Percentiles rank a stretch among this genome's conserved stretches.
phyloP scores from a whole-genome alignment of 2,113 vertebrate genomes.

The Actenoides hombroni region DNA sequence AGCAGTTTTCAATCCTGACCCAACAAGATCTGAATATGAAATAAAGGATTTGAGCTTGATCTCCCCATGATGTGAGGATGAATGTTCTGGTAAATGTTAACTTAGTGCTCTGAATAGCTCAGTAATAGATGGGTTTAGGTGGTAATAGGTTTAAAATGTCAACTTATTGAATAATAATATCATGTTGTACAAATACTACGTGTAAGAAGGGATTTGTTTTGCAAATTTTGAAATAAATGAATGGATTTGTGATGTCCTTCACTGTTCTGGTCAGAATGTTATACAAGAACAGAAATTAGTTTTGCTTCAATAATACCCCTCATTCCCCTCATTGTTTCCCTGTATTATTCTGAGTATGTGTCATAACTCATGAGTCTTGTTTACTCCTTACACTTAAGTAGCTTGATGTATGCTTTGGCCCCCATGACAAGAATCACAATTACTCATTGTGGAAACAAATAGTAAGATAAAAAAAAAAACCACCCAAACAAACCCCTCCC shows the following conservation, averaged over 20 bases:
- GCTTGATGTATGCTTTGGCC: background rate
- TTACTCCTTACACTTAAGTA: constrained; percentile 41
- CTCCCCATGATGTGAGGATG: constrained; percentile 82
- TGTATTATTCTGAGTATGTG: background rate
- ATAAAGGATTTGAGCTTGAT: constrained; percentile 87
- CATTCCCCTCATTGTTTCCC: constrained; percentile 22
- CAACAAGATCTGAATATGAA: constrained; percentile 86
- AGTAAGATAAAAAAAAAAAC: background rate
- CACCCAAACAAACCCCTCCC: too few relatives aligned
- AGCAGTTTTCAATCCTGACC: constrained; percentile 82
- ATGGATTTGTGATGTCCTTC: constrained; percentile 82
- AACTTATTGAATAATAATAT: constrained; percentile 88
- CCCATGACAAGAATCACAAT: background rate
- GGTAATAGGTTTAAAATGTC: constrained; percentile 88
- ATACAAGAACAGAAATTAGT: constrained; percentile 66
- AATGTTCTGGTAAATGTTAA: constrained; percentile 85
- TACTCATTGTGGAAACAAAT: background rate
- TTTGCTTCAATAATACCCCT: constrained; percentile 47
- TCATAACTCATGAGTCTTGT: constrained; percentile 35
- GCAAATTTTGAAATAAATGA: constrained; percentile 86
- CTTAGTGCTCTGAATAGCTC: constrained; percentile 86
- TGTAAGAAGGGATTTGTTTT: constrained; percentile 85
- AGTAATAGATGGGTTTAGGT: constrained; percentile 84
- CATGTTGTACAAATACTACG: constrained; percentile 82
- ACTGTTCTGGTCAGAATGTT: constrained; percentile 71